Percentiles rank a stretch among this genome's conserved stretches.
phyloP scores from a whole-genome alignment of 2,797 vertebrate genomes.

The Sparidentex hasta region DNA sequence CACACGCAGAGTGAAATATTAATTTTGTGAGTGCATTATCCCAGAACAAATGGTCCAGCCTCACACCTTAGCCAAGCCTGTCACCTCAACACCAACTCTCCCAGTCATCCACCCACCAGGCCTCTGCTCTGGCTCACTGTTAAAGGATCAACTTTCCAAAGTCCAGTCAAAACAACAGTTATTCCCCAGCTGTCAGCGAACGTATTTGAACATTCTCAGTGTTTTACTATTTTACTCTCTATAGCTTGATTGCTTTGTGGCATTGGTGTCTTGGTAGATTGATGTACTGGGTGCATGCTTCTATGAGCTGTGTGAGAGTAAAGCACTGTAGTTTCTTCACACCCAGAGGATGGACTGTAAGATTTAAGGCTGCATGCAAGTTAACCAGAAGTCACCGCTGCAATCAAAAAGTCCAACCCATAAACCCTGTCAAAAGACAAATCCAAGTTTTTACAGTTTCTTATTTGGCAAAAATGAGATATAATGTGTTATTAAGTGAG shows the following conservation, averaged over 20 bases:
- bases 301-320: not conserved
- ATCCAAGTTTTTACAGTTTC: not conserved
- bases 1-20: slow-evolving; percentile 8
- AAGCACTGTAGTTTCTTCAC: not conserved
- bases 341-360: not conserved
- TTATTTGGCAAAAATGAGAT: too few species aligned
- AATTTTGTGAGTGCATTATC: slow-evolving; percentile 31
- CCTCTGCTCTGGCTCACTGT: slow-evolving; percentile 3
- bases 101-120: slow-evolving; percentile 2
- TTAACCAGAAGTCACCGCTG: not conserved
- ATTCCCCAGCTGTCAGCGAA: not conserved
- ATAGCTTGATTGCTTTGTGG: not conserved
- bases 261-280: not conserved
- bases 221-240: not conserved
- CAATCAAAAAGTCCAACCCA: not conserved
- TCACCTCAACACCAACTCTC: slow-evolving; percentile 9
- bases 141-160: not conserved
- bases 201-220: not conserved
- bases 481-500: not conserved
- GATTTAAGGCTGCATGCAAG: not conserved
- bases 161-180: slow-evolving; percentile 15
- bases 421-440: not conserved
- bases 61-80: slow-evolving; percentile 9
- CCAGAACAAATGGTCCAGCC: slow-evolving; percentile 10
- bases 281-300: not conserved